Conservation (phyloP, 2,888 invertebrate species). For the Drosophila koepferae region DNA sequence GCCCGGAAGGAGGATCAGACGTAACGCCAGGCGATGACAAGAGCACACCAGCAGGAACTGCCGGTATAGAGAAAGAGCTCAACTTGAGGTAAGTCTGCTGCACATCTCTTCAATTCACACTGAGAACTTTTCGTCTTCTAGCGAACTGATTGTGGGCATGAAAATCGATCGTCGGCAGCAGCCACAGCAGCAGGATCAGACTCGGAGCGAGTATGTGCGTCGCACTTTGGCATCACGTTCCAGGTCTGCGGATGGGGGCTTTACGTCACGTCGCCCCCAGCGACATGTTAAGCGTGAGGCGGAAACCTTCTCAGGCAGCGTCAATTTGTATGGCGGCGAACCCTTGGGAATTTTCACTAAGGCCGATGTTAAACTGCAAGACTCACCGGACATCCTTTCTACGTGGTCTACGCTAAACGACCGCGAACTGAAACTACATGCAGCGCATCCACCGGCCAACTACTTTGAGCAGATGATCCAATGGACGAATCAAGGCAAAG, state of each 20-base stretch:
- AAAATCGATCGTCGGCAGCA: conserved; percentile 88
- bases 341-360: conserved; percentile 88
- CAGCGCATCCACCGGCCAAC: conserved; percentile 92
- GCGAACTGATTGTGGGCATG: conserved; percentile 91
- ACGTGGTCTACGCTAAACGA: conserved; percentile 90
- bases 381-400: conserved; percentile 84
- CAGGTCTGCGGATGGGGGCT: conserved; percentile 27
- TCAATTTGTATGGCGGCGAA: conserved; percentile 88
- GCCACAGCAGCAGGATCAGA: conserved; percentile 54
- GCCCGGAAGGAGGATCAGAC: conserved; percentile 19
- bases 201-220: conserved; percentile 85
- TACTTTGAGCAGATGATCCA: conserved; percentile 96
- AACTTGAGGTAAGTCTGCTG: conserved; percentile 70
- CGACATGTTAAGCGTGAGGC: conserved; percentile 69
- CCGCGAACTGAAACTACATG: conserved; percentile 89
- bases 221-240: conserved; percentile 76
- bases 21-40: conserved; percentile 4
- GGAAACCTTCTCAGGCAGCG: conserved; percentile 83
- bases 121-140: conserved; percentile 80
- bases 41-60: not conserved
- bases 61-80: conserved; percentile 57
- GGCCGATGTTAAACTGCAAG: conserved; percentile 38
- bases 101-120: accelerated
- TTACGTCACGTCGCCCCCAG: conserved; percentile 46
- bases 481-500: conserved; percentile 97